Evolutionary conservation across 2,888 invertebrate genomes (phyloP), one percentile per base, ranked within the genome.

Genomic region (Copidosoma aretas): DNA sequence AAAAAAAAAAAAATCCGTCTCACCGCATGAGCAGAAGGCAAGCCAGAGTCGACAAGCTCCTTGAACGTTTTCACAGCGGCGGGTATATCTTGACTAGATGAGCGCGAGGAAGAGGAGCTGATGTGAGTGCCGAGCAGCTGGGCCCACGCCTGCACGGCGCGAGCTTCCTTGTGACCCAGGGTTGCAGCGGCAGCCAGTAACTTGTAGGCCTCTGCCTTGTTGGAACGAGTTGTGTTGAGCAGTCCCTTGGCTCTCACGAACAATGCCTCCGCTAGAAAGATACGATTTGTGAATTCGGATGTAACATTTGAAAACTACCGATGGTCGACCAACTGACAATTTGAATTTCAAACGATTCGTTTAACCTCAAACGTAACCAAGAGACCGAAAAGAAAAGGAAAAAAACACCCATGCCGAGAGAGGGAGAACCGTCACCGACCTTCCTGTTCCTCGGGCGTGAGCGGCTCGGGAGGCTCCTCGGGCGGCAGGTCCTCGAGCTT

Each of bases 21-120:
- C 83, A 92, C 95, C 88, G 95, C 91, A 84, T 98, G 97, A 15
- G 95, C 97, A 77, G 93, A 93, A 1, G 95, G 90, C 64, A 93
- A 87, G 0, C 98, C 98, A 46, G 87, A 85, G 12, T 89, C 88
- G 0, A 91, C 90, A 49, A 97, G 85, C 75, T 89, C 89, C 70
- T 90, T 88, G 79, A 98, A 97, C 73, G 92, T 90, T 54, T 87
- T 85, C 76, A 88, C 89, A 0, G 97, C 95, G 65, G 88, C 89
- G 12, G 90, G 86, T 68, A 95, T 86, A 82, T 97, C 91, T 76
- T 94, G 90, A 52, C 89, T 87, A 63, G 77, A 78, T 25, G 76
- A 71, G 32, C 75, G 73, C 0, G 77, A 74, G 17, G 79, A 74
- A 14, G 76, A 73, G 17, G 79, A 73, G 15, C 75, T 76, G 17